A percentile compares a stretch with the other conserved stretches of the same genome.
These are phyloP conservation scores for Periparus ater DNA, from an alignment of 2,797 vertebrate species.

Conservation along the genomic window DNA sequence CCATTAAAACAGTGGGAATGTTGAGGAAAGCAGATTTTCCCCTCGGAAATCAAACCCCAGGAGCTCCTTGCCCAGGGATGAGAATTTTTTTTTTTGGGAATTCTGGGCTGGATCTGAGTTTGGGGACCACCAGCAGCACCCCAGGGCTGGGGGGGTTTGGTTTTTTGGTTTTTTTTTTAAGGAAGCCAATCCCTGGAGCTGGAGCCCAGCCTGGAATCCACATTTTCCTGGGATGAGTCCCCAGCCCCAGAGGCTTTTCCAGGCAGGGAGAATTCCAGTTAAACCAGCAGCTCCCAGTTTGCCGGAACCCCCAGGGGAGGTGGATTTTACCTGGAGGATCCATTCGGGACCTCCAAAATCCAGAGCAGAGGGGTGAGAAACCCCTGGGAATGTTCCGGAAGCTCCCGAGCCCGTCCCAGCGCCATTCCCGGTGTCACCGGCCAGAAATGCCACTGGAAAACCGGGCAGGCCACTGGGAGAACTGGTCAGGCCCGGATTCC, in stretches of 20 bases:
- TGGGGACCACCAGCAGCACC: background rate
- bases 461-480: background rate
- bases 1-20: rapidly evolving
- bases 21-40: background rate
- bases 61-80: background rate
- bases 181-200: background rate
- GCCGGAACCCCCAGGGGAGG: no score
- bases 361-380: background rate
- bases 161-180: background rate
- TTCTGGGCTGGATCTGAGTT: background rate
- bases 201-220: background rate
- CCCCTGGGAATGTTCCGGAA: background rate
- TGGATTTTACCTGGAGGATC: rapidly evolving
- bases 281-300: background rate
- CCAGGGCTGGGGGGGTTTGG: background rate
- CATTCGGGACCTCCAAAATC: rapidly evolving
- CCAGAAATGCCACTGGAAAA: background rate
- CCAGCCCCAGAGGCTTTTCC: background rate
- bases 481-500: background rate
- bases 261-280: background rate
- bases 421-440: background rate
- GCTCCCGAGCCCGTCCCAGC: background rate
- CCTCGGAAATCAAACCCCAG: rapidly evolving
- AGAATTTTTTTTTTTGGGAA: rapidly evolving
- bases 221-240: background rate